Evolutionary conservation across 2,888 invertebrate genomes (phyloP).

Genomic region (Patella depressa): DNA sequence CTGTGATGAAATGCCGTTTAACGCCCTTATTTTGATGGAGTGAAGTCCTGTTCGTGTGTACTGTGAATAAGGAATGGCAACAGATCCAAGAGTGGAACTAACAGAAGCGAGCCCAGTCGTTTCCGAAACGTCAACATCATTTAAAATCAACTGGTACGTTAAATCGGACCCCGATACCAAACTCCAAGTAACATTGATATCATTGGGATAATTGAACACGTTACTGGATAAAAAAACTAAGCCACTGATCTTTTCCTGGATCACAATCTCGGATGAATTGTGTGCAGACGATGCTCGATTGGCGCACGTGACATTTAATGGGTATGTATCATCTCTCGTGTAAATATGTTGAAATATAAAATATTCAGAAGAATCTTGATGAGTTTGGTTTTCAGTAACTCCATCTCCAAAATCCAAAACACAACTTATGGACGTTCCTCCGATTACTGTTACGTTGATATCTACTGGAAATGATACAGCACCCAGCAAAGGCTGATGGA

Average conservation of each 20-base stretch:
- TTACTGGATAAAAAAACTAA: conserved; percentile 12
- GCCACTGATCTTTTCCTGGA: conserved; percentile 25
- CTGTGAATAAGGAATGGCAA: conserved; percentile 15
- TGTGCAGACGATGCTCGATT: conserved; percentile 22
- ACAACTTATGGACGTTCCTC: conserved; percentile 31
- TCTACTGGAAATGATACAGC: conserved; percentile 11
- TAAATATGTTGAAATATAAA: conserved; percentile 28
- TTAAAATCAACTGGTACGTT: conserved; percentile 16
- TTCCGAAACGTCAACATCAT: conserved; percentile 14
- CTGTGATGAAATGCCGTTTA: conserved; percentile 28
- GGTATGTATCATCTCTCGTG: background rate
- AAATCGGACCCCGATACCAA: conserved; percentile 24
- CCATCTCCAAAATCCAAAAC: conserved; percentile 30
- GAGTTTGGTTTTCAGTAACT: conserved; percentile 15
- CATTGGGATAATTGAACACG: conserved; percentile 18
- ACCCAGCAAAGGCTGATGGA: background rate
- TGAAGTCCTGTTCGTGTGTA: conserved; percentile 28
- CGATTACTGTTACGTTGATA: conserved; percentile 16
- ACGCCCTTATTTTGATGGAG: conserved; percentile 20
- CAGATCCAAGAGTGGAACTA: background rate
- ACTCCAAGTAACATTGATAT: conserved; percentile 19
- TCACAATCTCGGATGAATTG: conserved; percentile 8
- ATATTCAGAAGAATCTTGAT: conserved; percentile 15
- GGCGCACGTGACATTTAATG: conserved; percentile 25
- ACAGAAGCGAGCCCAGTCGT: background rate